phyloP scores from a whole-genome alignment of 2,888 invertebrate genomes.

The Eupsilia transversa region DNA sequence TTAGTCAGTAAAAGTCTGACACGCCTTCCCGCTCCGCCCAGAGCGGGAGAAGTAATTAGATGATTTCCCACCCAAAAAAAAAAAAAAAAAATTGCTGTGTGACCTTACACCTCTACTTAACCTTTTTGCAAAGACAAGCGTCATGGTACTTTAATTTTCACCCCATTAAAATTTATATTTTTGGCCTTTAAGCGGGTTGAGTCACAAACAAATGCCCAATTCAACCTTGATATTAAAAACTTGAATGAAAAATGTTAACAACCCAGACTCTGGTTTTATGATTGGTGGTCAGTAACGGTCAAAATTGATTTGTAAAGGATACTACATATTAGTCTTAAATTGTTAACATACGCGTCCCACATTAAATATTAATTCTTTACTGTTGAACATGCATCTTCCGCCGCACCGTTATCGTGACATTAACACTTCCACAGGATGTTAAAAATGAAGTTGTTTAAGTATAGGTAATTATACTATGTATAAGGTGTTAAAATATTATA shows the following conservation, averaged over 20 bases:
- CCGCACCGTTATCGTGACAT: not conserved
- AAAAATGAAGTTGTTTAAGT: not conserved
- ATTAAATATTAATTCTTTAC: not conserved
- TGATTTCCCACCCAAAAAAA: no score
- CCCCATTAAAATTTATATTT: conserved; percentile 44
- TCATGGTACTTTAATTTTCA: conserved; percentile 34
- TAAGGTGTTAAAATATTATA: no score
- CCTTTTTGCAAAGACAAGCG: conserved; percentile 32
- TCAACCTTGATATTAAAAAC: conserved; percentile 53
- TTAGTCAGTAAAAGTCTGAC: no score
- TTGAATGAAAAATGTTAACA: conserved; percentile 47
- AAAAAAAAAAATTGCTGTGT: no score
- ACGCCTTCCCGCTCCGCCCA: no score
- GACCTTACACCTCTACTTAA: conserved; percentile 48
- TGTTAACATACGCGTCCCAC: not conserved
- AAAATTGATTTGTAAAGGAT: conserved; percentile 27
- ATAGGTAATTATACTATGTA: no score
- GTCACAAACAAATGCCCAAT: conserved; percentile 36
- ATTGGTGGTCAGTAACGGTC: conserved; percentile 20
- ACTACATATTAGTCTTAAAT: not conserved
- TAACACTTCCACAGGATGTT: conserved; percentile 1
- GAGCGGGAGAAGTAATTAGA: no score
- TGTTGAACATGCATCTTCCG: conserved; percentile 14
- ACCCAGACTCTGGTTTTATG: conserved; percentile 9
- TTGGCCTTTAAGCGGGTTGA: conserved; percentile 45